These are phyloP conservation scores for Oreocharis arfaki DNA, from an alignment of 2,113 vertebrate genomes.

Conservation along the genomic window DNA sequence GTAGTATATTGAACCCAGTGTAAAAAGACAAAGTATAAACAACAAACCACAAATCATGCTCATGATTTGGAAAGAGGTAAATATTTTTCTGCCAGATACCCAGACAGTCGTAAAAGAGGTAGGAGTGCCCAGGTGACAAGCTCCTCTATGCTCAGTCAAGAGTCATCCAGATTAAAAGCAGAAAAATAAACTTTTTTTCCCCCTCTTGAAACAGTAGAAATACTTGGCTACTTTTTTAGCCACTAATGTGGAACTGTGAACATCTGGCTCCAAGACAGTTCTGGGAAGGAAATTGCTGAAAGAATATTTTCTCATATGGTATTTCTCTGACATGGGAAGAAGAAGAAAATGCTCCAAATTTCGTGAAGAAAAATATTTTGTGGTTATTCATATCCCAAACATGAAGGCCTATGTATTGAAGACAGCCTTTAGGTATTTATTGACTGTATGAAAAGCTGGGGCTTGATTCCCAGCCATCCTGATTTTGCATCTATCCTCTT, in stretches of 20 bases:
- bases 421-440: not conserved
- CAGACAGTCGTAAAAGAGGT: not conserved
- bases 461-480: not conserved
- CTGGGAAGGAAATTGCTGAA: not conserved
- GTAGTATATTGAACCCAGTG: not conserved
- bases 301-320: not conserved
- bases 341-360: not conserved
- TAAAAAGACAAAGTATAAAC: not conserved
- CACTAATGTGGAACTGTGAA: not conserved
- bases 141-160: not conserved
- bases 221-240: not conserved
- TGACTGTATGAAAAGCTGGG: not conserved
- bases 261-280: not conserved
- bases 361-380: not conserved
- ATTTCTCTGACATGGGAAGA: not conserved
- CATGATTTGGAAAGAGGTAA: not conserved
- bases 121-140: not conserved
- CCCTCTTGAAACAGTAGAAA: not conserved
- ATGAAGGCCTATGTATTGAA: not conserved
- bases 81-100: not conserved
- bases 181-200: not conserved
- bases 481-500: not conserved
- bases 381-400: not conserved
- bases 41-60: not conserved
- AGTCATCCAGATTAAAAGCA: not conserved